Percentiles rank a stretch among this genome's conserved stretches.
Evolutionary conservation across 2,797 vertebrate species (phyloP).

Genomic region (Intellagama lesueurii): DNA sequence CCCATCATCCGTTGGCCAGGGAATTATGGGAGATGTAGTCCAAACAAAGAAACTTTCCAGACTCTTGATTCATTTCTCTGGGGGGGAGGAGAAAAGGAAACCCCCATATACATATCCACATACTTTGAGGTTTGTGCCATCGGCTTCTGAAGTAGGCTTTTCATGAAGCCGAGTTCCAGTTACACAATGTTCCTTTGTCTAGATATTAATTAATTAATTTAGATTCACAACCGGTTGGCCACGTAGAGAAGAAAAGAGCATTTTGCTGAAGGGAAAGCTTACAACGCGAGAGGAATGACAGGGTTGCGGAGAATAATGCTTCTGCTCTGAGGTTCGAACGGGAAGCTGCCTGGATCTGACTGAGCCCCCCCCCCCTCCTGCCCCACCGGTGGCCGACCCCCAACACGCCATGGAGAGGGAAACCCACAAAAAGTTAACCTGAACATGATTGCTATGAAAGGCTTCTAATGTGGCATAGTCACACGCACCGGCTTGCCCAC

Average conservation of each 20-base stretch:
- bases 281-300: background rate
- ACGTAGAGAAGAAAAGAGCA: background rate
- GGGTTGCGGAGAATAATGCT: no score
- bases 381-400: no score
- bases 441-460: background rate
- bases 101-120: no score
- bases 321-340: no score
- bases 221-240: background rate
- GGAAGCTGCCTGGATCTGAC: no score
- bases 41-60: background rate
- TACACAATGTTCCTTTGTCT: conserved; percentile 2
- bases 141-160: background rate
- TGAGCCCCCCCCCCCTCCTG: background rate
- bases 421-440: background rate
- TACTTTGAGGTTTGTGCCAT: background rate
- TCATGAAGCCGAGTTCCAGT: background rate
- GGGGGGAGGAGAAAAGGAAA: background rate
- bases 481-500: no score
- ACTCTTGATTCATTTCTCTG: background rate
- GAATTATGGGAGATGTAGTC: background rate
- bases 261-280: background rate
- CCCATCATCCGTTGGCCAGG: no score
- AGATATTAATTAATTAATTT: background rate
- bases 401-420: background rate
- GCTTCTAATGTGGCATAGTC: background rate